Evolutionary conservation across 1,140 invertebrate genomes (phyloP).

Genomic region (Lethocerus indicus): DNA sequence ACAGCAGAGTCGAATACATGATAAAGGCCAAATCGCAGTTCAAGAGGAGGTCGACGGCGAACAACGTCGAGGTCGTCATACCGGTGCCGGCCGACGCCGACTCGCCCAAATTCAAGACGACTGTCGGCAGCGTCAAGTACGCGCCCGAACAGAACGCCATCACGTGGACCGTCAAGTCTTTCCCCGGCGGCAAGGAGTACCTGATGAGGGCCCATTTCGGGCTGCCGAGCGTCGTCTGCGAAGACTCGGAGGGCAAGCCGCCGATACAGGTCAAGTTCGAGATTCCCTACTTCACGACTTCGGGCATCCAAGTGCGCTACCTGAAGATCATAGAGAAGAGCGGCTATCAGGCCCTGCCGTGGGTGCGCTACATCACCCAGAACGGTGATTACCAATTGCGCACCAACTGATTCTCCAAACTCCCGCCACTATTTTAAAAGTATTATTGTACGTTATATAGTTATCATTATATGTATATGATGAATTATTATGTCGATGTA

Average conservation of each 20-base stretch:
- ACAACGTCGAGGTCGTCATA: slow-evolving; percentile 98
- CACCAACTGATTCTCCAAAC: slow-evolving; percentile 49
- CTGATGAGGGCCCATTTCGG: slow-evolving; percentile 98
- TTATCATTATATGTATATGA: too few relatives aligned
- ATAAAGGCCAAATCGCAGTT: slow-evolving; percentile 99
- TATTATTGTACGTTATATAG: too few relatives aligned
- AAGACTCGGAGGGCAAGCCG: slow-evolving; percentile 91
- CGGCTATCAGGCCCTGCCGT: slow-evolving; percentile 96
- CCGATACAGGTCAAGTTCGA: slow-evolving; percentile 99
- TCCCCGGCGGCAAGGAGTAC: slow-evolving; percentile 98
- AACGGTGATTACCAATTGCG: slow-evolving; percentile 98
- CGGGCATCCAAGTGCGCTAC: slow-evolving; percentile 96
- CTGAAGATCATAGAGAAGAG: slow-evolving; percentile 99
- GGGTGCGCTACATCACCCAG: slow-evolving; percentile 98
- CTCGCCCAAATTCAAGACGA: slow-evolving; percentile 97
- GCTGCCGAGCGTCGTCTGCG: slow-evolving; percentile 89
- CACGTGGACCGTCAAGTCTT: slow-evolving; percentile 99
- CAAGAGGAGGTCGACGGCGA: slow-evolving; percentile 92
- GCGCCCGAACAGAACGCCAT: slow-evolving; percentile 95
- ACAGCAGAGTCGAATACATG: slow-evolving; percentile 98
- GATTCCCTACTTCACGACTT: slow-evolving; percentile 99
- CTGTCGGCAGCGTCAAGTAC: slow-evolving; percentile 94
- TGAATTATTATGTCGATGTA: neutral
- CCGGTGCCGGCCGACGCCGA: slow-evolving; percentile 97
- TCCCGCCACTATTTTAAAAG: neutral